A percentile compares a stretch with the other conserved stretches of the same genome.
phyloP scores from a whole-genome alignment of 2,888 invertebrate genomes.

The Chirona hameri region DNA sequence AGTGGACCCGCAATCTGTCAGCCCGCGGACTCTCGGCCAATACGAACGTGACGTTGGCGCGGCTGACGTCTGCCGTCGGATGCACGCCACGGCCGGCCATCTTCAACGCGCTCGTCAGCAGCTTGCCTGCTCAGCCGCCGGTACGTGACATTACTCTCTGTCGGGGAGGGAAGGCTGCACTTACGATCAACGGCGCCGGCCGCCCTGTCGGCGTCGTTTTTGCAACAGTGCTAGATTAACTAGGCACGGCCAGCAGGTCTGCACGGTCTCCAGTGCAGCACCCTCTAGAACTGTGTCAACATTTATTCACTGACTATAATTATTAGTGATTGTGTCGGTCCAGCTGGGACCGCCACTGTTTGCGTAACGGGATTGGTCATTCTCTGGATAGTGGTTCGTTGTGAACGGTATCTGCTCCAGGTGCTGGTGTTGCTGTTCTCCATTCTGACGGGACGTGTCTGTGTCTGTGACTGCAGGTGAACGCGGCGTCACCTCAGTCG shows the following conservation, averaged over 20 bases:
- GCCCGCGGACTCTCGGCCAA: conserved; percentile 13
- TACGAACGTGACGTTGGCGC: conserved; percentile 1
- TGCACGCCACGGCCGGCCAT: not conserved
- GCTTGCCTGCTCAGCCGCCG: conserved; percentile 3
- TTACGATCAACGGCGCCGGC: not conserved
- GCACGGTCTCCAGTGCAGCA: not conserved
- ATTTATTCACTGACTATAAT: not conserved
- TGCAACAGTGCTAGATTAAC: not conserved
- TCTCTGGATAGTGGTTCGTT: no score
- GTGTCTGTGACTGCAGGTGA: not conserved
- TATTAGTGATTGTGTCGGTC: no score
- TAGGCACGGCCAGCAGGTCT: not conserved
- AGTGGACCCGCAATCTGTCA: conserved; percentile 13
- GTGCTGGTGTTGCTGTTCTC: no score
- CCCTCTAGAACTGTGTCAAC: conserved; percentile 12
- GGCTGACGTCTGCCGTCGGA: not conserved
- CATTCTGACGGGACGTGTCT: no score
- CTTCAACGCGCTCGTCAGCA: conserved; percentile 3
- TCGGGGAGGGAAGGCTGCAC: not conserved
- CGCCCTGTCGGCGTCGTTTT: not conserved
- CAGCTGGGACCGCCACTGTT: no score
- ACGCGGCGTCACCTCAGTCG: conserved; percentile 8
- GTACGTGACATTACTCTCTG: not conserved
- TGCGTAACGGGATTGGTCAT: no score
- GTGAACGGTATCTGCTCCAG: no score